Evolutionary conservation across 2,888 invertebrate species (phyloP).

Genomic region (Thymelicus lineola): DNA sequence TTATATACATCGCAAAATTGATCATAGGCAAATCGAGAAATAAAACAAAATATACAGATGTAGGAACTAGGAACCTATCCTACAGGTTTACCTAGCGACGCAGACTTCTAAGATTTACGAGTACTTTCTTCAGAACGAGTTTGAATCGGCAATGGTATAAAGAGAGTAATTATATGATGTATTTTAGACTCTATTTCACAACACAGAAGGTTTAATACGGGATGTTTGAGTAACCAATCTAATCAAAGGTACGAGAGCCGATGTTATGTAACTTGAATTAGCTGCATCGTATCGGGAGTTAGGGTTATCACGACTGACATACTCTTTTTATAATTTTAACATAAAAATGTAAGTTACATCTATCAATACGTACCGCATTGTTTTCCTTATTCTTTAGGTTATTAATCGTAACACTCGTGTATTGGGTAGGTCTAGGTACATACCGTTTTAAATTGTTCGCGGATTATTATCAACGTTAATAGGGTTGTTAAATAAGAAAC

Average conservation of each 20-base stretch:
- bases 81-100: slow-evolving; percentile 2
- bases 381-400: too few species aligned
- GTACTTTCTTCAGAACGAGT: slow-evolving; percentile 30
- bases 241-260: slow-evolving; percentile 33
- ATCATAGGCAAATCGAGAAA: too few species aligned
- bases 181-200: slow-evolving; percentile 8
- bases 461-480: too few species aligned
- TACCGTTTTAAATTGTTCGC: too few species aligned
- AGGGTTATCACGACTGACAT: slow-evolving; percentile 22
- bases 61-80: background rate
- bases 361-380: too few species aligned
- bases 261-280: slow-evolving; percentile 35
- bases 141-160: slow-evolving; percentile 26
- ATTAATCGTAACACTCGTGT: too few species aligned
- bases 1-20: too few species aligned
- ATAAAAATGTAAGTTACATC: too few species aligned
- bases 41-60: too few species aligned
- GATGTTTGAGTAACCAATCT: slow-evolving; percentile 11
- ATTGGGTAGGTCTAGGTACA: too few species aligned
- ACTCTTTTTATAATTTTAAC: too few species aligned
- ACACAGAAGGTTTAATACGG: slow-evolving; percentile 7
- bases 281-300: slow-evolving; percentile 21
- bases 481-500: too few species aligned
- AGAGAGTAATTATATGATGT: background rate
- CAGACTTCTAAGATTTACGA: slow-evolving; percentile 18